Base-by-base conservation (phyloP, 2,797 vertebrate genomes). In the Acestrorhynchus altus region DNA sequence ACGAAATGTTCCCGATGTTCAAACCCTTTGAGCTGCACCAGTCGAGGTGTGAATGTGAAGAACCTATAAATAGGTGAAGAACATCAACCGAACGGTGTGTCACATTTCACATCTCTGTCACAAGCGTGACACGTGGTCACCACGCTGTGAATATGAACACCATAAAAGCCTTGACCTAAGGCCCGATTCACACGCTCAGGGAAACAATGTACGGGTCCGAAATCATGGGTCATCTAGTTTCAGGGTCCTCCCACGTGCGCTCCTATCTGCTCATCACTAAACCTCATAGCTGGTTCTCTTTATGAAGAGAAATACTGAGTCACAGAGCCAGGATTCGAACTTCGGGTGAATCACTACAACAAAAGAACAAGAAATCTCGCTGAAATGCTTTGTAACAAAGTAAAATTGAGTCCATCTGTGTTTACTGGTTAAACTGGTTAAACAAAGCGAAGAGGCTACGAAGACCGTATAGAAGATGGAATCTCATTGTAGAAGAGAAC, bases 261-360 rank as follows among this genome's bases (percentile, higher is more conserved):
- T 28, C 13, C 16, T 31, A 28, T 28, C 24, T 59, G 26, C 13
- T 16, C 24, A 15, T 66, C 76, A 61, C 78, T 82, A 72, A 80
- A 78, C 77, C 61, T 56, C 39, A 76, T 44, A 51, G n/a, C 35
- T 39, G 70, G 11, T 54, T n/a, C 52, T 72, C 78, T 76, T n/a
- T 78, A 84, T 78, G 54, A 73, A 46, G 66, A 77, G 76, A 84
- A 84, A 80, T 80, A 82, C 76, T 81, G 69, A 81, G 49, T 79
- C 57, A 79, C 60, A 83, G 44, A 63, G 8, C 66, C 47, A 63
- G 63, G 46, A 79, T 64, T 65, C 64, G 57, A 18, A 61, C 1
- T 24, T 76, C 69, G 60, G 56, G 56, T 78, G 67, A 80, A 54
- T 77, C 66, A 71, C 57, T 40, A 63, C 20, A 64, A 28, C 42